Percentiles rank a stretch among this genome's conserved stretches.
Conservation (phyloP, 2,888 invertebrate species). For the Seladonia tumulorum region DNA sequence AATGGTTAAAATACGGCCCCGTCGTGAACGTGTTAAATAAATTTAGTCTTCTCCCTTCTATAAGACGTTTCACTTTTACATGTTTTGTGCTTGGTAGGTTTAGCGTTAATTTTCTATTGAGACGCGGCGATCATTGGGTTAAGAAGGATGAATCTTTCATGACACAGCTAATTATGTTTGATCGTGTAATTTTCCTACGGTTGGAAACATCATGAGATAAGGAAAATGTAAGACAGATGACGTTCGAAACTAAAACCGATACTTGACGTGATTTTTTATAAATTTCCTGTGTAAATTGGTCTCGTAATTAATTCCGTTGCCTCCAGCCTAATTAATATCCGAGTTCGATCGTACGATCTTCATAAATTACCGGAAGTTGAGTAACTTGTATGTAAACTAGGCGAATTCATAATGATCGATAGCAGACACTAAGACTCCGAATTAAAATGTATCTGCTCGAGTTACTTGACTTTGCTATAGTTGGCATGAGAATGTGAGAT, state of each 20-base stretch:
- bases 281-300: background rate
- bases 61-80: too few species aligned
- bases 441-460: background rate
- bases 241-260: background rate
- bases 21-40: too few species aligned
- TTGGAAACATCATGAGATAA: background rate
- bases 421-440: background rate
- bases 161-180: background rate
- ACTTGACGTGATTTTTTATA: background rate
- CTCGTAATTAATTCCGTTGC: background rate
- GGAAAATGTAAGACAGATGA: background rate
- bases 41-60: too few species aligned
- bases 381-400: background rate
- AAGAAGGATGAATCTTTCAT: background rate
- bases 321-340: background rate
- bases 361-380: background rate
- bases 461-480: background rate
- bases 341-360: background rate
- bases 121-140: background rate
- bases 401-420: constrained; percentile 2
- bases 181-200: background rate
- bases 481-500: background rate
- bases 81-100: too few species aligned
- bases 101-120: background rate
- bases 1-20: too few species aligned